phyloP scores from a whole-genome alignment of 2,888 invertebrate species.

The Drosophila limbata region DNA sequence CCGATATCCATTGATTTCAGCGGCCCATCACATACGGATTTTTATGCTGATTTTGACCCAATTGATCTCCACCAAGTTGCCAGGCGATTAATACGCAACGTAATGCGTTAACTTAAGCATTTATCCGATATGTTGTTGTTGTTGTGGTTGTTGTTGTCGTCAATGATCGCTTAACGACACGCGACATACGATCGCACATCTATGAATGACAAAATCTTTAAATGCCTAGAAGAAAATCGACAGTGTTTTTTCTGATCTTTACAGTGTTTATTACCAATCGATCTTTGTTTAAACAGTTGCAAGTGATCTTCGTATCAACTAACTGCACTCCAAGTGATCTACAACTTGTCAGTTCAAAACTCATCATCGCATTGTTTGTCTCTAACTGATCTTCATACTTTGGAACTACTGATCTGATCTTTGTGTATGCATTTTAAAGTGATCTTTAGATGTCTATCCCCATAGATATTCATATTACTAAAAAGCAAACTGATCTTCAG shows the following conservation, averaged over 20 bases:
- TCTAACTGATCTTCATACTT: background rate
- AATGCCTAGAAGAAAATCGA: background rate
- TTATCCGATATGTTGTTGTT: conserved; percentile 27
- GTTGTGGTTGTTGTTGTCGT: conserved; percentile 27
- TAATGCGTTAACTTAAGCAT: conserved; percentile 54
- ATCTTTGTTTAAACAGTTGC: background rate
- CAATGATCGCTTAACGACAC: conserved; percentile 36
- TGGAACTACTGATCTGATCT: background rate
- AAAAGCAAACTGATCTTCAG: background rate
- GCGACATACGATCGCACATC: conserved; percentile 41
- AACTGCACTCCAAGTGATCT: background rate
- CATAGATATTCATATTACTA: background rate
- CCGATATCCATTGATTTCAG: conserved; percentile 64
- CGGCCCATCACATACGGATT: conserved; percentile 68
- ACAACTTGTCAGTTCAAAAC: no score
- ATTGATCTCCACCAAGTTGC: conserved; percentile 64
- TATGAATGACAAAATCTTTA: conserved; percentile 11
- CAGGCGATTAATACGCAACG: conserved; percentile 63
- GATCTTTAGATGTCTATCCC: background rate
- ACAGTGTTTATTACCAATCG: background rate
- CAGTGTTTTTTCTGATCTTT: background rate
- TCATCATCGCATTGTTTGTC: background rate
- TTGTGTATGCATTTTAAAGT: background rate
- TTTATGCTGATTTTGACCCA: conserved; percentile 81
- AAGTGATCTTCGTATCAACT: background rate